Conservation (phyloP, 2,888 invertebrate species). For the Eumacrocentrus americanus region DNA sequence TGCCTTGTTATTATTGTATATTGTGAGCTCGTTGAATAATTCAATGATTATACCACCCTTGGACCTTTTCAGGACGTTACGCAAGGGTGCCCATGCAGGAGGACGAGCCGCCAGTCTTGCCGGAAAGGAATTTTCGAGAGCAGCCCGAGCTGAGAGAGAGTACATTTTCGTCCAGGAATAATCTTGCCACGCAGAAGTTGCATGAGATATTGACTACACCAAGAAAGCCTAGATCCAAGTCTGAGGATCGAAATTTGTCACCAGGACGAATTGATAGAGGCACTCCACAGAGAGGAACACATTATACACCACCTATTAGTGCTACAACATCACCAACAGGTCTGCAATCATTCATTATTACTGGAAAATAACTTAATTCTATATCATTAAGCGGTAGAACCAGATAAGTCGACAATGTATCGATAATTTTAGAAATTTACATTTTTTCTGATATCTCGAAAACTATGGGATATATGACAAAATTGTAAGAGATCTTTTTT, state of each 20-base stretch:
- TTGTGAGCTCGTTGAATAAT: background rate
- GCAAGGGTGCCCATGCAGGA: slow-evolving; percentile 53
- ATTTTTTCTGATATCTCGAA: too few relatives aligned
- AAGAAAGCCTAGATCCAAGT: slow-evolving; percentile 64
- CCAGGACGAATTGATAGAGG: slow-evolving; percentile 43
- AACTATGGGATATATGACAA: too few relatives aligned
- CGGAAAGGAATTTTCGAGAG: slow-evolving; percentile 46
- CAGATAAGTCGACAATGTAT: too few relatives aligned
- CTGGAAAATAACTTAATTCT: too few relatives aligned
- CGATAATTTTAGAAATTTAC: too few relatives aligned
- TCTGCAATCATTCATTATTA: too few relatives aligned
- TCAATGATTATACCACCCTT: too few relatives aligned
- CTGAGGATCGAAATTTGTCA: slow-evolving; percentile 54
- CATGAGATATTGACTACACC: slow-evolving; percentile 79
- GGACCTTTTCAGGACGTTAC: slow-evolving; percentile 60
- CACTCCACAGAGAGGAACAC: slow-evolving; percentile 63
- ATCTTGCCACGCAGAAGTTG: slow-evolving; percentile 77
- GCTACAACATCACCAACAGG: slow-evolving; percentile 56
- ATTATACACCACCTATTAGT: slow-evolving; percentile 41
- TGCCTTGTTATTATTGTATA: background rate
- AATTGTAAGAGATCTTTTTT: too few relatives aligned
- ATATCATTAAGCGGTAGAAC: too few relatives aligned
- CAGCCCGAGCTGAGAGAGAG: slow-evolving; percentile 41
- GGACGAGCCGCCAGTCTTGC: slow-evolving; percentile 60
- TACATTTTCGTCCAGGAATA: slow-evolving; percentile 63